phyloP scores from a whole-genome alignment of 2,797 vertebrate genomes.

The Pyrrhura leucotis region DNA sequence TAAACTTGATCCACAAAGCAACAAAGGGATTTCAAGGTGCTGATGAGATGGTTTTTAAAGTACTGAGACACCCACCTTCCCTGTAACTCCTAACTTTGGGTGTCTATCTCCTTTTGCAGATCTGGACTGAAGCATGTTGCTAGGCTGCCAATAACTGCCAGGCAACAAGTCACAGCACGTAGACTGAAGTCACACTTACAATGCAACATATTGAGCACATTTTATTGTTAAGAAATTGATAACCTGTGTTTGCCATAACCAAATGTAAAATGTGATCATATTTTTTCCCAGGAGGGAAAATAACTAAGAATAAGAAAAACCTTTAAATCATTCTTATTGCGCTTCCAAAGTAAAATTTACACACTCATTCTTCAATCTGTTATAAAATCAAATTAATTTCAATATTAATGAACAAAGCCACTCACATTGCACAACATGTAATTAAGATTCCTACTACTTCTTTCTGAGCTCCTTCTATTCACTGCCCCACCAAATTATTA shows the following conservation, averaged over 20 bases:
- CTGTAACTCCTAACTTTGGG: neutral
- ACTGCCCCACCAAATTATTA: constrained; percentile 64
- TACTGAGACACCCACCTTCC: neutral
- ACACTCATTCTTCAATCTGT: constrained; percentile 18
- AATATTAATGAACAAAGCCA: constrained; percentile 64
- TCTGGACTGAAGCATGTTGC: constrained; percentile 27
- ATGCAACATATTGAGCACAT: neutral
- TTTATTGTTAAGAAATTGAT: constrained; percentile 52
- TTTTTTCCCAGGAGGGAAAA: neutral
- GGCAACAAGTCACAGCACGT: constrained; percentile 43
- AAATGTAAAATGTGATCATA: constrained; percentile 20
- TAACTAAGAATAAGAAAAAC: neutral
- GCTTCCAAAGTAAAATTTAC: constrained; percentile 1
- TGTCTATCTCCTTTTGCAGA: neutral
- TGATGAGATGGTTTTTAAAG: neutral
- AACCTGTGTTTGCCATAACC: constrained; percentile 15
- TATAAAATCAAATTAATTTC: constrained; percentile 63
- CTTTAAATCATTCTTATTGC: neutral
- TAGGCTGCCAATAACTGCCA: constrained; percentile 66
- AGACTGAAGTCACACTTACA: constrained; percentile 24
- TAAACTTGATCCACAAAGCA: neutral
- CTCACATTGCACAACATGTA: constrained; percentile 28
- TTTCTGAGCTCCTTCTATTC: constrained; percentile 59
- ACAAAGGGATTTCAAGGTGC: neutral
- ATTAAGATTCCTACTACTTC: constrained; percentile 72